Evolutionary conservation across 2,797 vertebrate genomes (phyloP), one percentile per base, ranked within the genome.

Genomic region (Alfaro cultratus): DNA sequence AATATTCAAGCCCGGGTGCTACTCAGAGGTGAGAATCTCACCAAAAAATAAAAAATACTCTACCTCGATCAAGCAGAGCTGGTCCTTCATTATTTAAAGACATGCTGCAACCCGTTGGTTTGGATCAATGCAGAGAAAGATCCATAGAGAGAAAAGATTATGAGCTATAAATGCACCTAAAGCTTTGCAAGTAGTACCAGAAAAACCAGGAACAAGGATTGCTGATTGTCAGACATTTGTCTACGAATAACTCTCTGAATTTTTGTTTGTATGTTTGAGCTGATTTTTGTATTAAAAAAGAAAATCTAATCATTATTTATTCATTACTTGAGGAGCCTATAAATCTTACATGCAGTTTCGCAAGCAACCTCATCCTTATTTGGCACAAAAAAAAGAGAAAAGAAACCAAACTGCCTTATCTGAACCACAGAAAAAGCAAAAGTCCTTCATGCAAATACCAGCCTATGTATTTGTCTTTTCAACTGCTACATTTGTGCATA

Each of bases 101-200:
- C 46, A 39, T 70, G 21, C 21, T 75, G 70, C 21, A 55, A 6
- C 5, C 21, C 41, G 5, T 43, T 55, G 64, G 49, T 55, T 71
- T 45, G n/a, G 64, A 71, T 77, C 64, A 8, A 71, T 55, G 18
- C 0, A 57, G 41, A 76, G 34, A 7, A 31, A 0, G 0, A 76
- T 36, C 71, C 29, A 53, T 29, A 39, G 36, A 62, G 74, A 53
- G 76, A 34, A 7, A 45, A 57, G 31, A 75, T 72, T 75, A 79
- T 67, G 45, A 51, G 23, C 31, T 10, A 31, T 46, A 79, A 64
- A 49, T 43, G 36, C 43, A 12, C 12, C 26, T 23, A 39, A 55
- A 34, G 77, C 36, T 53, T 71, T 45, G 11, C 15, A 46, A 31
- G 16, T 10, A 47, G 34, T n/a, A 7, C 51, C 23, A 43, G 1